Conservation (phyloP, 1,140 invertebrate species). For the Bemisia tabaci region DNA sequence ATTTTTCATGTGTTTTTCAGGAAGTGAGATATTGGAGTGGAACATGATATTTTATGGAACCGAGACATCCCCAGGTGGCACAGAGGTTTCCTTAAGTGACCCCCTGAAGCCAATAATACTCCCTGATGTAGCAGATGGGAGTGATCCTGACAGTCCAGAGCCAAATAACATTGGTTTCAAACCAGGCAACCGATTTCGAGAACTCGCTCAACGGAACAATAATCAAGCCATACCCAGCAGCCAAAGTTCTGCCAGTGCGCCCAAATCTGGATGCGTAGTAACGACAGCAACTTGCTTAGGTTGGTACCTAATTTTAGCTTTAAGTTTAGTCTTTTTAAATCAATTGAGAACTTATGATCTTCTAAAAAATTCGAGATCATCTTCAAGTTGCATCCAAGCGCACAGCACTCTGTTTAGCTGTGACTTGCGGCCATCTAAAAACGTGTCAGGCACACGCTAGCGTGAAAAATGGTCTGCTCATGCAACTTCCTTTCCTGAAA, state of each 20-base stretch:
- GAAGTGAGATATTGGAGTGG: conserved; percentile 30
- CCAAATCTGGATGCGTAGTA: conserved; percentile 15
- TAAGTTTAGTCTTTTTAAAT: conserved; percentile 12
- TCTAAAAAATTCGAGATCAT: too few species aligned
- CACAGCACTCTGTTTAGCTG: too few species aligned
- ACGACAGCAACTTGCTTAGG: conserved; percentile 19
- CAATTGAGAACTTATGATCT: too few species aligned
- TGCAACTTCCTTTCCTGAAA: too few species aligned
- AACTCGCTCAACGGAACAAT: conserved; percentile 19
- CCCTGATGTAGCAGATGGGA: conserved; percentile 8
- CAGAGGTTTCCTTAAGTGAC: not conserved
- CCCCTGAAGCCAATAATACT: conserved; percentile 1
- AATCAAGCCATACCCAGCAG: conserved; percentile 2
- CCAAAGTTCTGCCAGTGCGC: not conserved
- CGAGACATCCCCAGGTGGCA: conserved; percentile 32
- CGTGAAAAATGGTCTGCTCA: too few species aligned
- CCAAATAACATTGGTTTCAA: not conserved
- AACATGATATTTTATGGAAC: conserved; percentile 43
- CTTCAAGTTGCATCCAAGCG: too few species aligned
- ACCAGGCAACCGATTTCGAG: not conserved
- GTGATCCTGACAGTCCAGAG: not conserved
- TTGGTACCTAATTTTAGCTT: conserved; percentile 20
- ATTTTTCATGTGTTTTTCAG: too few species aligned
- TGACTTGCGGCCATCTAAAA: too few species aligned
- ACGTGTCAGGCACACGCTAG: too few species aligned